Percentiles rank a stretch among this genome's conserved stretches.
Conservation (phyloP, 2,888 invertebrate species). For the Macropis europaea region DNA sequence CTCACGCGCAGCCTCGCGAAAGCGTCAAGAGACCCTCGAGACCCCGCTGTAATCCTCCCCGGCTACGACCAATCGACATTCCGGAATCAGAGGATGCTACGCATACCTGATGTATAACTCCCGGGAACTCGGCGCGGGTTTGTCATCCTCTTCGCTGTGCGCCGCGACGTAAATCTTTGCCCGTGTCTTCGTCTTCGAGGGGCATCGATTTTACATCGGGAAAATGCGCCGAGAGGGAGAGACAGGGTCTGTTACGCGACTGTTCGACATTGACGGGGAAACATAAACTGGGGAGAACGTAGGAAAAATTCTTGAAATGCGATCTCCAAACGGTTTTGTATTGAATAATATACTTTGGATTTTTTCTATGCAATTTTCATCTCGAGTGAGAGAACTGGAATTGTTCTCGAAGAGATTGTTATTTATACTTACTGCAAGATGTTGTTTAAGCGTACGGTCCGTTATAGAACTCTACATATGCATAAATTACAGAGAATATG, state of each 20-base stretch:
- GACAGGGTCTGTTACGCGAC: conserved; percentile 1
- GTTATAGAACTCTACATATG: too few relatives aligned
- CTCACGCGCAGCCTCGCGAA: conserved; percentile 29
- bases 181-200: background rate
- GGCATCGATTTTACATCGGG: conserved; percentile 18
- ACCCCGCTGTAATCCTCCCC: conserved; percentile 45
- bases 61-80: conserved; percentile 63
- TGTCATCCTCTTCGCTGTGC: conserved; percentile 32
- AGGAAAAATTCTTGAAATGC: conserved; percentile 2
- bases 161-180: conserved; percentile 18
- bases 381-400: too few relatives aligned
- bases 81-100: conserved; percentile 50
- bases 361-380: too few relatives aligned
- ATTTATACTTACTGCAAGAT: too few relatives aligned
- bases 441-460: too few relatives aligned
- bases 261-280: conserved; percentile 3
- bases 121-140: conserved; percentile 21
- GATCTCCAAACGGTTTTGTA: background rate
- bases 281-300: background rate
- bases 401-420: too few relatives aligned
- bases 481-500: too few relatives aligned
- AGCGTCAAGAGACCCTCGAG: conserved; percentile 50
- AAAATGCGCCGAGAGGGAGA: background rate
- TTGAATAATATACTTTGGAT: too few relatives aligned
- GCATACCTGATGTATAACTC: conserved; percentile 18